Base-by-base conservation (phyloP, 2,113 vertebrate genomes). In the Lampris megalopsis region DNA sequence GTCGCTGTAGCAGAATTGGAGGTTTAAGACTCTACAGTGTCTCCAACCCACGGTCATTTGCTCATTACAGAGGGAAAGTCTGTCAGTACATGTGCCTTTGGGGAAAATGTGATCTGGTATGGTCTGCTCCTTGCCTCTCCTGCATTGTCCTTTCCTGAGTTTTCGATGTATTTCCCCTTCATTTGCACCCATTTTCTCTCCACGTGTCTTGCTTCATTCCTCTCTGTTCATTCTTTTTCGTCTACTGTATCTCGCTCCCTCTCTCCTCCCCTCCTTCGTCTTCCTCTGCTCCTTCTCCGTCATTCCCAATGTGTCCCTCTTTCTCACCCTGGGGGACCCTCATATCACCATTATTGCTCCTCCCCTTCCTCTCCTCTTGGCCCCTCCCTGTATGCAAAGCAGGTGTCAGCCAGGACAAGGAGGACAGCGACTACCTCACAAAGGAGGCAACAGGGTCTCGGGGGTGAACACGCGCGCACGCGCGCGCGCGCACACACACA, bases 351-450 rank as follows among this genome's bases (percentile, higher is more conserved):
- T 62, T 62, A 45, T 77, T 37, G 83, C 82, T 79, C 85, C 88
- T 84, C 89, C 81, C 75, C 83, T 56, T 77, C 71, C 70, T 68
- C 53, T 52, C 63, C 2, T 56, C 73, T 71, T 75, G 79, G 80
- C 79, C 78, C 87, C 90, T 92, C 86, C 24, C 90, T 83, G 82
- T 92, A 93, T 93, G 92, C 87, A 93, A 93, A 93, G 91, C 91
- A 91, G 92, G 89, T 93, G 89, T 92, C 92, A 93, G 79, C 68
- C 82, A 85, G 88, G 90, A 93, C 92, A 89, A 90, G 87, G 74
- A 91, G 89, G 89, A 91, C 84, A 80, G 85, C 74, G 50, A 75
- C 87, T 81, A 86, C 86, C 87, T 83, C 91, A 90, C 89, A 93
- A 92, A 90, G 88, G 86, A 88, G 89, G 73, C 76, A 83, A 87